Evolutionary conservation across 2,113 vertebrate genomes (phyloP), one percentile per base, ranked within the genome.

Genomic region (Lepidothrix coronata): DNA sequence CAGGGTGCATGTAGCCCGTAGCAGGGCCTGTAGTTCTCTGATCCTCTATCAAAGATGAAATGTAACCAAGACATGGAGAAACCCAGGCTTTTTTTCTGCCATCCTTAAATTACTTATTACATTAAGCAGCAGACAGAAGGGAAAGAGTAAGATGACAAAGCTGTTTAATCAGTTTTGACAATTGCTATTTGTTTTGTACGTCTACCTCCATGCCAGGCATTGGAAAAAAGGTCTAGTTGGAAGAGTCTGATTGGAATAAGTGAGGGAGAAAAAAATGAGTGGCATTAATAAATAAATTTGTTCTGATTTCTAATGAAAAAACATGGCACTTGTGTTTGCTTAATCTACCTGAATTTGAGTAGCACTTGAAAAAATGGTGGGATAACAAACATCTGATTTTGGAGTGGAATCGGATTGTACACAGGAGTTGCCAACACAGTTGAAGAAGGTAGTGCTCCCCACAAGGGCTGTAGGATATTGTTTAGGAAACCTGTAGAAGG

Each of bases 61-160:
- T 10, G 6, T 43, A 1, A 3, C 39, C 16, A 46, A 62, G 44
- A 33, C 6, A 39, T 0, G 2, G 62, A 54, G 31, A 35, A 68
- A 43, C 28, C 8, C 4, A 14, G 30, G 13, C 19, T 62, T 59
- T 75, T 61, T 24, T 76, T 71, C 61, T 79, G 39, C 65, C 9
- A 7, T 67, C 8, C 12, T 59, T 23, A 61, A 25, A 52, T 39
- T 41, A 25, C 18, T 70, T 48, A 58, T 52, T 73, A 35, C 14
- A n/a, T 75, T 49, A 49, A 78, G 37, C 7, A 61, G 33, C 33
- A 57, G 37, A 24, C 12, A 62, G 18, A 77, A 85, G 13, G 25
- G 9, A 49, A 78, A 19, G 18, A 72, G 4, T 22, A 76, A 43
- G 30, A 39, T 51, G 23, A 67, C 39, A 74, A 66, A 54, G 51